Evolutionary conservation across 2,888 invertebrate species (phyloP), one percentile per base, ranked within the genome.

Genomic region (Strigamia transsilvanica): DNA sequence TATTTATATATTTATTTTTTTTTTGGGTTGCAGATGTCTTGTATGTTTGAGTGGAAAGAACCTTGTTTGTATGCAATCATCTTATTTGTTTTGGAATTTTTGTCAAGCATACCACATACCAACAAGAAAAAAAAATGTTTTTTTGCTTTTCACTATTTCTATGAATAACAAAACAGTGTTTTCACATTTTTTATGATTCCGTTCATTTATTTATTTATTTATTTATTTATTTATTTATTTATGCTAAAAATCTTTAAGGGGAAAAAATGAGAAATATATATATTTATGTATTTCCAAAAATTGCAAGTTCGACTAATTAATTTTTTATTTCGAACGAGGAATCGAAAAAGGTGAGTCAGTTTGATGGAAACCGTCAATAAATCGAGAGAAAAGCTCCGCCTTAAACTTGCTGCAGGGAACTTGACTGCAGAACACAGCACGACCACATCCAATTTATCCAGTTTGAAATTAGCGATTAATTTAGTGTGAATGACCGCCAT

Each of bases 61-160:
- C 13, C 73, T 73, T 73, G 73, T 73, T 73, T 32, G 73, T 32
- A 73, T 73, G 73, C 73, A 73, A 73, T 73, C 73, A 73, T 73
- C 32, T 73, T 73, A 73, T 73, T 73, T 73, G 73, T 73, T 73
- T 73, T 73, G 73, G n/a, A 73, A 73, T 73, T 27, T 27, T 27
- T 73, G 32, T 73, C 73, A 23, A n/a, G 12, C 7, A 66, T n/a
- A 46, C 46, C 12, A 46, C 56, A 56, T 9, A 56, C 18, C 56
- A 73, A 73, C 27, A n/a, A 32, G 21, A 32, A 73, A 73, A 32
- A 27, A 73, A 73, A 27, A 5, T 5, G 38, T 5, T 32, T 27
- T 73, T 73, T 73, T 73, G 13, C 32, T 73, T n/a, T 73, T 32
- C 27, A 10, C 12, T 12, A 23, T 66, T 66, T 66, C 66, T 23